phyloP scores from a whole-genome alignment of 2,113 vertebrate species.

The Rhinolophus sinicus region DNA sequence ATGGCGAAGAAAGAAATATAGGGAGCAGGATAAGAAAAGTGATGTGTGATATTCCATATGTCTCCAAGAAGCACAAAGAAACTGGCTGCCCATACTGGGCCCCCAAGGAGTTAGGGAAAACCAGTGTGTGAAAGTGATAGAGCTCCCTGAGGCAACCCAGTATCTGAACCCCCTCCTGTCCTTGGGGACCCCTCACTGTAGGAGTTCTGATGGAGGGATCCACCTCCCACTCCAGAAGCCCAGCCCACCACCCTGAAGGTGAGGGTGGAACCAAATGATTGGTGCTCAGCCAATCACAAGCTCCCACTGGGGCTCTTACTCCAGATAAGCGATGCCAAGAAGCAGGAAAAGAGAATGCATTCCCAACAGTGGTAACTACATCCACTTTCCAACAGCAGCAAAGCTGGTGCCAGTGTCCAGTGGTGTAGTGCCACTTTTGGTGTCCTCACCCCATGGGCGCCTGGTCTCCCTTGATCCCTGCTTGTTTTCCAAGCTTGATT shows the following conservation, averaged over 20 bases:
- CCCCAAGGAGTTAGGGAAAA: neutral
- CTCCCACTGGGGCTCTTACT: neutral
- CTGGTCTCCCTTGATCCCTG: neutral
- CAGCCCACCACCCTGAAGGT: neutral
- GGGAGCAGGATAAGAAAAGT: neutral
- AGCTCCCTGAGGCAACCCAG: neutral
- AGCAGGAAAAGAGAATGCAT: neutral
- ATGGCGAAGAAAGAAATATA: neutral
- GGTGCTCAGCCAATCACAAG: neutral
- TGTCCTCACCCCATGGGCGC: neutral
- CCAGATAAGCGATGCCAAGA: neutral
- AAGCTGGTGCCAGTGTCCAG: neutral
- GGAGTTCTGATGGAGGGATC: neutral
- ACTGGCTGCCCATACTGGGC: neutral
- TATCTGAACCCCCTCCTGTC: neutral
- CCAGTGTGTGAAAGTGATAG: neutral
- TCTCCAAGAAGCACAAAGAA: neutral
- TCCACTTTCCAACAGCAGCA: neutral
- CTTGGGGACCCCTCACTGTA: neutral
- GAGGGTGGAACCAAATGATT: neutral
- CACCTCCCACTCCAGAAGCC: neutral
- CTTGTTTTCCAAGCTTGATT: neutral
- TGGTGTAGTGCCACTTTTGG: no score
- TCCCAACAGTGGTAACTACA: neutral
- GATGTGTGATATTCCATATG: neutral